These are phyloP conservation scores for Pan paniscus DNA, from an alignment of 2,113 vertebrate genomes.

Conservation along the genomic window DNA sequence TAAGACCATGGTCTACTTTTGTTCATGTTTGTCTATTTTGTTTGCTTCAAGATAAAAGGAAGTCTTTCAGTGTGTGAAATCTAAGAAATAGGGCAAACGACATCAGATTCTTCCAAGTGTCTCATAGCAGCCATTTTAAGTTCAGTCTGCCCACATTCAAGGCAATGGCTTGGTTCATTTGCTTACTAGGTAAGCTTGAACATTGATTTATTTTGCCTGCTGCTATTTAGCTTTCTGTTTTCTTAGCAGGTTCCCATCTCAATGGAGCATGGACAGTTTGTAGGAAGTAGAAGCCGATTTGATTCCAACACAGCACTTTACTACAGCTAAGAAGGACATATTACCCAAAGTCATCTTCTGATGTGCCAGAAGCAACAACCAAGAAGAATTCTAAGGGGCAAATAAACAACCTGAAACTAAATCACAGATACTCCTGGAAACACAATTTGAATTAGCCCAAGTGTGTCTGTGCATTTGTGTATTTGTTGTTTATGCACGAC, in stretches of 20 bases:
- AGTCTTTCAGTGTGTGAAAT: not conserved
- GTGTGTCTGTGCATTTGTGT: not conserved
- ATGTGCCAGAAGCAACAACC: not conserved
- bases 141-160: not conserved
- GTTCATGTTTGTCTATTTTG: not conserved
- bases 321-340: slow-evolving; percentile 9
- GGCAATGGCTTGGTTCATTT: not conserved
- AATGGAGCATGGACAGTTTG: not conserved
- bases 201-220: slow-evolving; percentile 9
- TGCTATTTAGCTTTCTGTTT: slow-evolving; percentile 27
- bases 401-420: not conserved
- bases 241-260: not conserved
- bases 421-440: not conserved
- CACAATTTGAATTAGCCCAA: not conserved
- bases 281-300: slow-evolving; percentile 8
- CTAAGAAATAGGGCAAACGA: not conserved
- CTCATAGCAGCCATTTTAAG: not conserved
- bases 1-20: not conserved
- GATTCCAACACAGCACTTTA: not conserved
- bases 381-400: slow-evolving; percentile 29
- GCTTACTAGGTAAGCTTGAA: not conserved
- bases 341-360: not conserved
- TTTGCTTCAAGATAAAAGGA: slow-evolving; percentile 34
- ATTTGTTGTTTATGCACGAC: not conserved
- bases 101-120: not conserved